phyloP scores from a whole-genome alignment of 2,797 vertebrate genomes.

The Micromesistius poutassou region DNA sequence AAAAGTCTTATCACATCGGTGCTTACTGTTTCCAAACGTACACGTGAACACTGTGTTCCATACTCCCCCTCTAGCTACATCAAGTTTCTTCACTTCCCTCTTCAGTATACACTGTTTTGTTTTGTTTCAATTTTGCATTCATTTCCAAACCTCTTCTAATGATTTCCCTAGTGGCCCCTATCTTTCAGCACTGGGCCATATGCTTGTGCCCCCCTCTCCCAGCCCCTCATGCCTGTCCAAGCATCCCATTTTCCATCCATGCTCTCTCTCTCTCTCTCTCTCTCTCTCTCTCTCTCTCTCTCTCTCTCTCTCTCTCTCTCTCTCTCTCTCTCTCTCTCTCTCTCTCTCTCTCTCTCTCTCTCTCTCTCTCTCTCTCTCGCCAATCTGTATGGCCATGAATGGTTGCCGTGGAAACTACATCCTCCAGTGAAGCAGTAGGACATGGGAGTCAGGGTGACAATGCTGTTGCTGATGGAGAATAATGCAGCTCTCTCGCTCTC shows the following conservation, averaged over 20 bases:
- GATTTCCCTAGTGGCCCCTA: constrained; percentile 4
- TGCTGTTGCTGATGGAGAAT: constrained; percentile 71
- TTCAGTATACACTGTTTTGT: not conserved
- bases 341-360: constrained; percentile 15
- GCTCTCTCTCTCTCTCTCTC: constrained; percentile 6
- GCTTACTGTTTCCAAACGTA: constrained; percentile 12
- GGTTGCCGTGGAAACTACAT: constrained; percentile 79
- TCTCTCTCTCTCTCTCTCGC: constrained; percentile 32
- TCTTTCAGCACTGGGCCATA: constrained; percentile 41
- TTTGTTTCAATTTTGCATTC: not conserved
- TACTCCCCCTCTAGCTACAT: not conserved
- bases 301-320: constrained; percentile 25
- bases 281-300: constrained; percentile 22
- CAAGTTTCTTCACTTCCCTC: not conserved
- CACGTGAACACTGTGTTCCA: not conserved
- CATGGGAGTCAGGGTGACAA: constrained; percentile 67
- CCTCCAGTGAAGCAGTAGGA: constrained; percentile 66
- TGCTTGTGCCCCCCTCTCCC: constrained; percentile 46
- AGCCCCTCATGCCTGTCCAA: constrained; percentile 12
- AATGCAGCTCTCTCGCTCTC: constrained; percentile 62
- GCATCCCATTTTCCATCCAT: not conserved
- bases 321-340: constrained; percentile 21
- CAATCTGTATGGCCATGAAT: constrained; percentile 63
- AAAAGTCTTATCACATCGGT: not conserved
- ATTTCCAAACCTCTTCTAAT: constrained; percentile 31